Percentiles rank a stretch among this genome's conserved stretches.
These are phyloP conservation scores for Enteromius radiatus DNA, from an alignment of 2,797 vertebrate species.

Conservation along the genomic window DNA sequence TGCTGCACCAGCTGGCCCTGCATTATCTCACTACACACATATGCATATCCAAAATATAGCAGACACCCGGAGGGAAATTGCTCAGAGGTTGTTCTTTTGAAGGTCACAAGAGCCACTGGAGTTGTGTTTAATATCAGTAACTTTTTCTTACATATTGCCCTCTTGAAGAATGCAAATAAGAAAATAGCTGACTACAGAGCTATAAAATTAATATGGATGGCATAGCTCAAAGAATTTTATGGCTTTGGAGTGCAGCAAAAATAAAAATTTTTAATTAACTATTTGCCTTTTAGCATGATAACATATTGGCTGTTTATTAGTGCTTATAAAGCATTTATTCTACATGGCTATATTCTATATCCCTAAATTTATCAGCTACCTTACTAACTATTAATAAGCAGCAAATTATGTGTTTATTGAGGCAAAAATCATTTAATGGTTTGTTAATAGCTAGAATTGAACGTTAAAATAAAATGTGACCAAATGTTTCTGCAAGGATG, in stretches of 20 bases:
- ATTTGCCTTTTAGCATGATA: not conserved
- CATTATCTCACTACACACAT: not conserved
- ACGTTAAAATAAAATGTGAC: not conserved
- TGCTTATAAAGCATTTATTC: not conserved
- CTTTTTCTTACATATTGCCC: not conserved
- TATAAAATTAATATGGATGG: not conserved
- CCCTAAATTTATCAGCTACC: not conserved
- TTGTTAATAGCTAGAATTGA: not conserved
- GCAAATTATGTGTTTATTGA: not conserved
- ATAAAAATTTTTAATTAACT: not conserved
- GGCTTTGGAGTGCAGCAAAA: not conserved
- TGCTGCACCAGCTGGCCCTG: slow-evolving; percentile 37
- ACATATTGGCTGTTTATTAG: not conserved
- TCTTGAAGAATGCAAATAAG: not conserved
- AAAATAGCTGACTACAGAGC: not conserved
- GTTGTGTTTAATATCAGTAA: not conserved
- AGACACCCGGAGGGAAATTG: slow-evolving; percentile 2
- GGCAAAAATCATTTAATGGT: not conserved
- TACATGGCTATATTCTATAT: not conserved
- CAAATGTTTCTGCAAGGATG: not conserved
- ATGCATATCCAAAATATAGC: not conserved
- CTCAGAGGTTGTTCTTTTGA: slow-evolving; percentile 9
- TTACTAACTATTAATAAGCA: not conserved
- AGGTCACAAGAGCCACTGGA: not conserved
- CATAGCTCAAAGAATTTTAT: not conserved